phyloP scores from a whole-genome alignment of 1,140 invertebrate genomes.

The Eufriesea mexicana region DNA sequence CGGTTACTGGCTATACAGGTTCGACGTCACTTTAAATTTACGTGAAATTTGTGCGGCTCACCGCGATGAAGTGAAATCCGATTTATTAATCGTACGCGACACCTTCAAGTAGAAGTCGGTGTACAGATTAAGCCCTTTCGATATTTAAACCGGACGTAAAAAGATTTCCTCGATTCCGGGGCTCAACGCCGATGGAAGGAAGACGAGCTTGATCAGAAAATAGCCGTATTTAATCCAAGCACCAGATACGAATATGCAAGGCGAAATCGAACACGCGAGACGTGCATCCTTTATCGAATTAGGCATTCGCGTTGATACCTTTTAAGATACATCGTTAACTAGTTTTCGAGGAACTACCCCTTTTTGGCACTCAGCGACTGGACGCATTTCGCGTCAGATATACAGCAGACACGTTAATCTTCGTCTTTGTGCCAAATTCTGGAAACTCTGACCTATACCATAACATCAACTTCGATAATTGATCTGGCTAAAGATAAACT shows the following conservation, averaged over 20 bases:
- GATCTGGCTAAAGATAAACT: too few relatives aligned
- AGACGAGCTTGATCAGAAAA: conserved; percentile 12
- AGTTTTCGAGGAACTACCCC: too few relatives aligned
- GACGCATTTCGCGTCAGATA: too few relatives aligned
- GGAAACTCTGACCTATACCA: too few relatives aligned
- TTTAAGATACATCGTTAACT: too few relatives aligned
- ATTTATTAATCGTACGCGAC: neutral
- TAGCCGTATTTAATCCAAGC: neutral
- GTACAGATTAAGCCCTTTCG: neutral
- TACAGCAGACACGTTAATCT: too few relatives aligned
- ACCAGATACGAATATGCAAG: conserved; percentile 8
- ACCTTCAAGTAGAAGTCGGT: conserved; percentile 15
- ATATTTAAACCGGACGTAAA: neutral
- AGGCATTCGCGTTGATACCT: too few relatives aligned
- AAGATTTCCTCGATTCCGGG: neutral
- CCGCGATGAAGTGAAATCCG: neutral
- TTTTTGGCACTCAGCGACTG: too few relatives aligned
- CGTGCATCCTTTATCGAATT: conserved; percentile 7
- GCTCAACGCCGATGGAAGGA: neutral
- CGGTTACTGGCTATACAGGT: neutral
- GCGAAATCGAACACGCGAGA: neutral
- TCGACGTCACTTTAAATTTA: neutral
- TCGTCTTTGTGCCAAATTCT: too few relatives aligned
- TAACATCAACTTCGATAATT: too few relatives aligned
- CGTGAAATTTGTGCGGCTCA: neutral